phyloP scores from a whole-genome alignment of 1,140 invertebrate species.

The Ctenoplectra terminalis region DNA sequence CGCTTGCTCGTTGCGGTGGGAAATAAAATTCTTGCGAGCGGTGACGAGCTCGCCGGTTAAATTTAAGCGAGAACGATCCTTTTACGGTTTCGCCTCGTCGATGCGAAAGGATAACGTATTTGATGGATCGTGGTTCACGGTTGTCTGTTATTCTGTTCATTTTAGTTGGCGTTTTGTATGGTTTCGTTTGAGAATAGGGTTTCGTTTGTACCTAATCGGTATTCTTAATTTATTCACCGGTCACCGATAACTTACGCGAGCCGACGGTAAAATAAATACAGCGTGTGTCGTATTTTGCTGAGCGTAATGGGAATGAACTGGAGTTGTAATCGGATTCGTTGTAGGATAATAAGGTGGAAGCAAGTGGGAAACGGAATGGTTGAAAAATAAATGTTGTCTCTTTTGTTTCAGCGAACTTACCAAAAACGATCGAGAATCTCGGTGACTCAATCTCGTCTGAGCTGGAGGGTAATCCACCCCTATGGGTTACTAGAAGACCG shows the following conservation, averaged over 20 bases:
- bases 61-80: slow-evolving; percentile 1
- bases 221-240: too few relatives aligned
- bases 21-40: slow-evolving; percentile 29
- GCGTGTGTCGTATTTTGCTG: too few relatives aligned
- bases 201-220: neutral
- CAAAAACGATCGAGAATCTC: slow-evolving; percentile 87
- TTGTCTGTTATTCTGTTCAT: neutral
- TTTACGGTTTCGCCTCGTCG: neutral
- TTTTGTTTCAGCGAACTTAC: slow-evolving; percentile 86
- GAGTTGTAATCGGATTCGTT: too few relatives aligned
- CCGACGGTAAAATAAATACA: too few relatives aligned
- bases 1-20: neutral
- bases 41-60: neutral
- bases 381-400: slow-evolving; percentile 16
- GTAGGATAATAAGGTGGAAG: too few relatives aligned
- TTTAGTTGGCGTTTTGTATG: neutral
- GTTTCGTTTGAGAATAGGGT: neutral
- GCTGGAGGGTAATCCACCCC: slow-evolving; percentile 90
- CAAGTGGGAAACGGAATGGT: too few relatives aligned
- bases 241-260: too few relatives aligned
- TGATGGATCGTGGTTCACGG: neutral
- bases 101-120: neutral
- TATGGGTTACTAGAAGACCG: slow-evolving; percentile 89
- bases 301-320: too few relatives aligned
- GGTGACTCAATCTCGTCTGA: slow-evolving; percentile 87